Conservation (phyloP, 2,888 invertebrate genomes). For the Therioaphis trifolii region DNA sequence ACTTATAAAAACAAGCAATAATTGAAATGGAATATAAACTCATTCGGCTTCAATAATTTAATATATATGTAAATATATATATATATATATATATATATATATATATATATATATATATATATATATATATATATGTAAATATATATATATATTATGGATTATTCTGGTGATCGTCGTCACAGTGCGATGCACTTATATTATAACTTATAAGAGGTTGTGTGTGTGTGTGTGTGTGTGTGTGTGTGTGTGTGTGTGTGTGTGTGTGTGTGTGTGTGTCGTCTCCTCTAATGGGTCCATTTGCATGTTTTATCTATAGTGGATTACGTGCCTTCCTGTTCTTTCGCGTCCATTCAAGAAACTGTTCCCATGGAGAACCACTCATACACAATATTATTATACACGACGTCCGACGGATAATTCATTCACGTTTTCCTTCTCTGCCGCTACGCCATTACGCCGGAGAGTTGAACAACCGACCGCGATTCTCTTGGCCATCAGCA, state of each 20-base stretch:
- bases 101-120: too few relatives aligned
- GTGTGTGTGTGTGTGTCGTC: slow-evolving; percentile 34
- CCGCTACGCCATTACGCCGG: background rate
- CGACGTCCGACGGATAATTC: slow-evolving; percentile 48
- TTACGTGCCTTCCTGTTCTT: slow-evolving; percentile 62
- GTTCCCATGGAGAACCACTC: slow-evolving; percentile 46
- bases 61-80: too few relatives aligned
- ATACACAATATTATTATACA: slow-evolving; percentile 2
- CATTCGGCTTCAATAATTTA: background rate
- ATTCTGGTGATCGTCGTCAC: slow-evolving; percentile 26
- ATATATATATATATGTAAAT: too few relatives aligned
- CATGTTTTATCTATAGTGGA: slow-evolving; percentile 53
- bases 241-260: too few relatives aligned
- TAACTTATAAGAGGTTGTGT: too few relatives aligned
- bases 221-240: background rate
- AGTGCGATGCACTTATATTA: background rate
- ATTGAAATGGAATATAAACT: slow-evolving; percentile 8
- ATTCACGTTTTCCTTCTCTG: slow-evolving; percentile 45
- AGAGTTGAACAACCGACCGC: slow-evolving; percentile 63
- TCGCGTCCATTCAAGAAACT: slow-evolving; percentile 61
- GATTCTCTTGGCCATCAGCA: slow-evolving; percentile 24
- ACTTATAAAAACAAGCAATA: slow-evolving; percentile 9
- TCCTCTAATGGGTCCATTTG: slow-evolving; percentile 62
- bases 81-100: too few relatives aligned
- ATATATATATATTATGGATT: slow-evolving; percentile 40